Percentiles rank a stretch among this genome's conserved stretches.
phyloP scores from a whole-genome alignment of 2,888 invertebrate genomes.

The Spilosoma lubricipeda region DNA sequence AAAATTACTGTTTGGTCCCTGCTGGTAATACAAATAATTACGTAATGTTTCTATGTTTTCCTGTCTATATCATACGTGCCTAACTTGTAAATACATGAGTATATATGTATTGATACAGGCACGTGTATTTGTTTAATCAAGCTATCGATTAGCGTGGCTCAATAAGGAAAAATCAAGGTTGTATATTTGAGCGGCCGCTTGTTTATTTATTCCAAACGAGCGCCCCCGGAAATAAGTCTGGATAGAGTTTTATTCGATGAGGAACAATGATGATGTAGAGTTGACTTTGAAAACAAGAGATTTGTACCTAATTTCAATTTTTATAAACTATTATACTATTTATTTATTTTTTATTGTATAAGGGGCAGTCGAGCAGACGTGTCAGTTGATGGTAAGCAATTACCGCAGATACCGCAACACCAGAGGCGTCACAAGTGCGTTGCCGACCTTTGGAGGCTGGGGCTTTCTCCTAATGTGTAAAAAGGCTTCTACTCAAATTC shows the following conservation, averaged over 20 bases:
- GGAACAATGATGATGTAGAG: slow-evolving; percentile 32
- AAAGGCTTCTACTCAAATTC: background rate
- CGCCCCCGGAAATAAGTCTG: slow-evolving; percentile 76
- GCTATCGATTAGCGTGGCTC: slow-evolving; percentile 69
- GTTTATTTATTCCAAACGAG: slow-evolving; percentile 80
- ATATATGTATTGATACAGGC: slow-evolving; percentile 55
- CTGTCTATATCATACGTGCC: background rate
- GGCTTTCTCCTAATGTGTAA: background rate
- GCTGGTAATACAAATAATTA: background rate
- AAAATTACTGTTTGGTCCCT: background rate
- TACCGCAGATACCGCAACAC: no score
- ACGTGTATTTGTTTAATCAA: slow-evolving; percentile 69
- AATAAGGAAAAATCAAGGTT: slow-evolving; percentile 75
- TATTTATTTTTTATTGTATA: no score
- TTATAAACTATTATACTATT: no score
- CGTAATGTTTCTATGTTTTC: background rate
- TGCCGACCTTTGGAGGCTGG: no score
- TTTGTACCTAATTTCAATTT: slow-evolving; percentile 27
- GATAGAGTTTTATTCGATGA: slow-evolving; percentile 61
- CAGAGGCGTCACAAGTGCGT: no score
- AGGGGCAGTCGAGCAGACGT: no score
- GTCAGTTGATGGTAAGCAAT: no score
- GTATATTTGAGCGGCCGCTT: slow-evolving; percentile 64
- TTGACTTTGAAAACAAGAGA: slow-evolving; percentile 15
- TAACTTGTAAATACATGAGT: slow-evolving; percentile 22